These are phyloP conservation scores for Equus quagga DNA, from an alignment of 2,113 vertebrate genomes.

Conservation along the genomic window DNA sequence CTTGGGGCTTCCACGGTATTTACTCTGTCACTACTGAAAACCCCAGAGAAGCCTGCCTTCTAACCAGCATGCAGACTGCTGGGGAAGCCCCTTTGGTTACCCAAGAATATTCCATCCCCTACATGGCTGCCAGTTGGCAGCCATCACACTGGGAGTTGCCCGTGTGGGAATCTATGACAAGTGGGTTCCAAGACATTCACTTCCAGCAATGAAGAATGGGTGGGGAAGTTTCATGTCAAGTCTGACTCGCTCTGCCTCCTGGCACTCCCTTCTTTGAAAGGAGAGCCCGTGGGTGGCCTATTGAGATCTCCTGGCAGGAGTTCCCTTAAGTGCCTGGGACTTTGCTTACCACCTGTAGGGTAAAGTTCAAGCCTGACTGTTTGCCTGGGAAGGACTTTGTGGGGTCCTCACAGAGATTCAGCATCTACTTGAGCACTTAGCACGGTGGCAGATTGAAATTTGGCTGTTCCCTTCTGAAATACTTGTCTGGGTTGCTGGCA, in stretches of 20 bases:
- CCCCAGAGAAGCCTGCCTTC: not conserved
- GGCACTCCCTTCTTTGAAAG: slow-evolving; percentile 61
- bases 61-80: fast-evolving
- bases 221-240: slow-evolving; percentile 39
- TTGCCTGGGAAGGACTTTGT: not conserved
- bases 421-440: fast-evolving
- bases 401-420: not conserved
- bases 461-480: not conserved
- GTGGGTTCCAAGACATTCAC: slow-evolving; percentile 48
- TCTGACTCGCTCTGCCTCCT: slow-evolving; percentile 56
- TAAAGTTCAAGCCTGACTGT: not conserved
- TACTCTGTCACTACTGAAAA: not conserved
- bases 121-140: slow-evolving; percentile 24
- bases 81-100: not conserved
- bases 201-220: not conserved
- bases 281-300: slow-evolving; percentile 64
- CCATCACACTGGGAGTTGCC: slow-evolving; percentile 5
- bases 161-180: slow-evolving; percentile 70
- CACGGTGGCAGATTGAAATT: not conserved
- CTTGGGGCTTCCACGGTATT: not conserved
- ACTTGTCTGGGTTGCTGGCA: not conserved
- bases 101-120: not conserved
- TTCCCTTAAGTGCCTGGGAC: not conserved
- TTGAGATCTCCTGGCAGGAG: slow-evolving; percentile 44
- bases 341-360: not conserved